Evolutionary conservation across 1,140 invertebrate species (phyloP).

Genomic region (Ceratitis capitata): DNA sequence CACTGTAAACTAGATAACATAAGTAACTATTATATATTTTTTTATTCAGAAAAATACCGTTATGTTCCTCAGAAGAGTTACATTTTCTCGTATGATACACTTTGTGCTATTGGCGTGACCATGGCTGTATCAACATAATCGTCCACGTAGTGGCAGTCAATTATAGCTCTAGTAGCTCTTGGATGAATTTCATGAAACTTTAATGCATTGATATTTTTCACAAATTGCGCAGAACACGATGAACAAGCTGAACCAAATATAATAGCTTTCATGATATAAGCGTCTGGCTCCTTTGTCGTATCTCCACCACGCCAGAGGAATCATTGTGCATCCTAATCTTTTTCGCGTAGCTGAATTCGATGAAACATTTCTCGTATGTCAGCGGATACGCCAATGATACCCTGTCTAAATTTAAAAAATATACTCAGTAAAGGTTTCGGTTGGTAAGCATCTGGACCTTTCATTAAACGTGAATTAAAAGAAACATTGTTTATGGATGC

Average conservation of each 20-base stretch:
- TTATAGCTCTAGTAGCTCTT: constrained; percentile 49
- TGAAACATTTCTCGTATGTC: constrained; percentile 64
- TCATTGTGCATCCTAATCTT: constrained; percentile 40
- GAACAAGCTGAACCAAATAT: constrained; percentile 40
- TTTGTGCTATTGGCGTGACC: too few species aligned
- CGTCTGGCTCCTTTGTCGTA: too few species aligned
- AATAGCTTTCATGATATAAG: constrained; percentile 41
- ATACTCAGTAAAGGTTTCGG: constrained; percentile 44
- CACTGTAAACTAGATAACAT: too few species aligned
- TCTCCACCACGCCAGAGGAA: constrained; percentile 33
- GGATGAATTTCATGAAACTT: constrained; percentile 45
- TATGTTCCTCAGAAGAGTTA: too few species aligned
- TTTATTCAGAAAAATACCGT: too few species aligned
- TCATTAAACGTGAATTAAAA: too few species aligned
- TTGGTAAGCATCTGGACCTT: too few species aligned
- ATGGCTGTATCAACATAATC: constrained; percentile 61
- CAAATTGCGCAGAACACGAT: constrained; percentile 48
- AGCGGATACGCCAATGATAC: constrained; percentile 47
- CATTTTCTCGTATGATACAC: too few species aligned
- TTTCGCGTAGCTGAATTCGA: background rate
- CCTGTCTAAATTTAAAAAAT: constrained; percentile 55
- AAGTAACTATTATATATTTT: too few species aligned
- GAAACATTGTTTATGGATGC: background rate
- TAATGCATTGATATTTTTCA: constrained; percentile 48
- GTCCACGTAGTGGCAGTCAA: constrained; percentile 61